phyloP scores from a whole-genome alignment of 92 coral and sea anemone genomes.

The Palythoa grandis region DNA sequence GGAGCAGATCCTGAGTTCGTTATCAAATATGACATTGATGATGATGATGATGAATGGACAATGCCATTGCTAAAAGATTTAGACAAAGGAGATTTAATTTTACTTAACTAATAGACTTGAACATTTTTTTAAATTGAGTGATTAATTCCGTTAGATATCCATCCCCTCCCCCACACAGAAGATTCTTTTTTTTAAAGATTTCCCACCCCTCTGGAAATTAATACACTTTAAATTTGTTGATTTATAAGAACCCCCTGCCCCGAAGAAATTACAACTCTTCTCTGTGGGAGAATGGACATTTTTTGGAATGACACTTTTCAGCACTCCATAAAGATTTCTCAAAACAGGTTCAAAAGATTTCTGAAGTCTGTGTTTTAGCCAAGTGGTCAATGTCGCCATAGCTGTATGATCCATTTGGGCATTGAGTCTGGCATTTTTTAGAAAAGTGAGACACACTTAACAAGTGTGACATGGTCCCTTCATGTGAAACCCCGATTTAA shows the following conservation, averaged over 20 bases:
- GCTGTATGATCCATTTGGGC: slow-evolving; percentile 12
- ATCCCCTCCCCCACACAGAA: not conserved
- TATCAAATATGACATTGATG: slow-evolving; percentile 34
- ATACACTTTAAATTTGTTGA: slow-evolving; percentile 1
- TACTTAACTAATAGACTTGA: slow-evolving; percentile 15
- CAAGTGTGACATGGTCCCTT: slow-evolving; percentile 6
- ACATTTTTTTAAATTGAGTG: not conserved
- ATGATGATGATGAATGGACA: slow-evolving; percentile 45
- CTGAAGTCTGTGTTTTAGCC: slow-evolving; percentile 1
- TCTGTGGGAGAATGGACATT: slow-evolving; percentile 8
- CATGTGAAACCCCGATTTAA: not conserved
- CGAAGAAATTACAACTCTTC: slow-evolving; percentile 1
- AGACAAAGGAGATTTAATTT: slow-evolving; percentile 35
- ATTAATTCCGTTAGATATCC: slow-evolving; percentile 7
- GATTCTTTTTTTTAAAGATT: not conserved
- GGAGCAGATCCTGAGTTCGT: slow-evolving; percentile 20
- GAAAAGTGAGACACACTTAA: not conserved
- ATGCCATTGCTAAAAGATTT: slow-evolving; percentile 27
- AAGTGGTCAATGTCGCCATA: slow-evolving; percentile 8
- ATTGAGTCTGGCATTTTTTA: not conserved
- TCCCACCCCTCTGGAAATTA: slow-evolving; percentile 12
- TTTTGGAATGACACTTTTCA: slow-evolving; percentile 1
- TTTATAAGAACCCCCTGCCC: not conserved
- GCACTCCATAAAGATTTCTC: not conserved
- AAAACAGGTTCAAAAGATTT: slow-evolving; percentile 8